A percentile compares a stretch with the other conserved stretches of the same genome.
Evolutionary conservation across 2,888 invertebrate species (phyloP).

Genomic region (Baronia brevicornis): DNA sequence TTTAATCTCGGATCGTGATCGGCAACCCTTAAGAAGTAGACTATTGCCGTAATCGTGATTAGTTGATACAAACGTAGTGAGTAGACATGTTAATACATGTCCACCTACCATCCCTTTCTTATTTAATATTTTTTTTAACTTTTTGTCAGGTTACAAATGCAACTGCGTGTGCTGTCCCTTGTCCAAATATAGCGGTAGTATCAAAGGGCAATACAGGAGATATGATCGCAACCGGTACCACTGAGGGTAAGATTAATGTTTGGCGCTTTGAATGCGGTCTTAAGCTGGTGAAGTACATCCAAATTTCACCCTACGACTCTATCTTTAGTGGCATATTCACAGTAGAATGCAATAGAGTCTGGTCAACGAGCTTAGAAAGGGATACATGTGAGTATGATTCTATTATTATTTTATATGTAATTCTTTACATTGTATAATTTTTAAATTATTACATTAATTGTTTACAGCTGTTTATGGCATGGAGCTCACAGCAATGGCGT

Average conservation of each 20-base stretch:
- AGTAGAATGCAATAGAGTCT: slow-evolving; percentile 60
- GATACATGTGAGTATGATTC: slow-evolving; percentile 54
- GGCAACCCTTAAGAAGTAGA: too few relatives aligned
- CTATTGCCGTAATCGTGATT: too few relatives aligned
- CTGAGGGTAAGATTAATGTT: slow-evolving; percentile 82
- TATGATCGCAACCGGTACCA: slow-evolving; percentile 74
- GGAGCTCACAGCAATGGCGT: slow-evolving; percentile 64
- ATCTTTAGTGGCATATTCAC: slow-evolving; percentile 64
- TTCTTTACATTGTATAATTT: slow-evolving; percentile 7
- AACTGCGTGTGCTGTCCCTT: slow-evolving; percentile 83
- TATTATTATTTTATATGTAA: slow-evolving; percentile 4
- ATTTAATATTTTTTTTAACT: not conserved
- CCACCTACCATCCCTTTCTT: too few relatives aligned
- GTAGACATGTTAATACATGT: not conserved
- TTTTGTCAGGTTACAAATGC: slow-evolving; percentile 80
- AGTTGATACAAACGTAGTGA: too few relatives aligned
- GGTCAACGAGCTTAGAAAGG: slow-evolving; percentile 64
- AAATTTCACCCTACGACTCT: slow-evolving; percentile 64
- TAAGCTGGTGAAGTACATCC: slow-evolving; percentile 79
- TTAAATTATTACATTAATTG: slow-evolving; percentile 10
- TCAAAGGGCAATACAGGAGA: slow-evolving; percentile 77
- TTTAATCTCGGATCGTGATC: too few relatives aligned
- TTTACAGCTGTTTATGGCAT: slow-evolving; percentile 56
- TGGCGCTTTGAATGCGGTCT: slow-evolving; percentile 90
- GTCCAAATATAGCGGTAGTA: slow-evolving; percentile 71